Conservation (phyloP, 2,888 invertebrate species). For the Julus scandinavius region DNA sequence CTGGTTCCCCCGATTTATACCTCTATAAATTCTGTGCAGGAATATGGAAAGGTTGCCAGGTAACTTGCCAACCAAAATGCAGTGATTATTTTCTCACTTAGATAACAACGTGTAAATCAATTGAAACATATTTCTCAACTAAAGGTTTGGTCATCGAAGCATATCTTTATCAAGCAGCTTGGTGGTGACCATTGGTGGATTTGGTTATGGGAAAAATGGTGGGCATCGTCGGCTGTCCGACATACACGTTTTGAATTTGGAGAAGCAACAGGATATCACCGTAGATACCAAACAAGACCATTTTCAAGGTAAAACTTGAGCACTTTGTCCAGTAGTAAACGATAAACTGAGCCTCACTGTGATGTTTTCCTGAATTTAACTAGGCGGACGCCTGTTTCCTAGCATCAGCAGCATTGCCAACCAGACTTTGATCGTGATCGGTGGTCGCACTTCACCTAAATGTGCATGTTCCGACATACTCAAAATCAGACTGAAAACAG, state of each 20-base stretch:
- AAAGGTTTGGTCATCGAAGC: constrained; percentile 54
- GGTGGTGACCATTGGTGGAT: constrained; percentile 59
- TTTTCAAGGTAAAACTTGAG: not conserved
- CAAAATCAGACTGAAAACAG: not conserved
- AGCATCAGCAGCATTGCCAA: constrained; percentile 58
- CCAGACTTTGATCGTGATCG: constrained; percentile 63
- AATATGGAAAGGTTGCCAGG: not conserved
- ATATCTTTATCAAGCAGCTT: constrained; percentile 49
- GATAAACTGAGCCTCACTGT: not conserved
- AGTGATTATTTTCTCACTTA: not conserved
- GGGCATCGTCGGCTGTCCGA: constrained; percentile 40
- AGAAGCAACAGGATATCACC: not conserved
- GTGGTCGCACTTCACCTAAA: constrained; percentile 66
- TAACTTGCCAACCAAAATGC: not conserved
- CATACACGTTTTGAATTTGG: constrained; percentile 26
- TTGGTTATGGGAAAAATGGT: constrained; percentile 57
- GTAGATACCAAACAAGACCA: not conserved
- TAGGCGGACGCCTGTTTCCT: constrained; percentile 60
- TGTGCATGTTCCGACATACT: constrained; percentile 59
- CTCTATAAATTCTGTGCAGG: not conserved
- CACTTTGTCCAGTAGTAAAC: not conserved
- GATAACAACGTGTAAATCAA: not conserved
- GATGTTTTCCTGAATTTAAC: not conserved
- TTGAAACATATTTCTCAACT: not conserved
- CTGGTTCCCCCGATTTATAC: not conserved